Conservation (phyloP, 2,797 vertebrate genomes). For the Fratercula arctica region DNA sequence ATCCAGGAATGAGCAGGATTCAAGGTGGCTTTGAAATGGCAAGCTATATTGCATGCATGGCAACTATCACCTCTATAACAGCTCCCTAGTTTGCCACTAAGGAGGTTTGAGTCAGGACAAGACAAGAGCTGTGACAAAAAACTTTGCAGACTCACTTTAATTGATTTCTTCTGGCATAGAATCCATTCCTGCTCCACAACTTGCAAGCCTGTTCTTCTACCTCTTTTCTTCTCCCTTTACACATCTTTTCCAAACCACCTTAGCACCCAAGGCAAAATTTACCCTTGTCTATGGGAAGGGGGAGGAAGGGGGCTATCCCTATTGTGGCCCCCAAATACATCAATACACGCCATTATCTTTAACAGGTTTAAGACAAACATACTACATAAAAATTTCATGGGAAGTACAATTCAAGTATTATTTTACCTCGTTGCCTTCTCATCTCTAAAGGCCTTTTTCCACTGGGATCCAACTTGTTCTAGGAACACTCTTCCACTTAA, state of each 20-base stretch:
- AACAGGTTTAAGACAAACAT: slow-evolving; percentile 58
- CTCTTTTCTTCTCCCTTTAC: not conserved
- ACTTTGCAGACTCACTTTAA: not conserved
- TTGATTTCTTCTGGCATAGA: not conserved
- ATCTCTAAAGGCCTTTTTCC: slow-evolving; percentile 68
- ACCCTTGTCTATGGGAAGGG: not conserved
- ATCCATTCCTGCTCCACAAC: not conserved
- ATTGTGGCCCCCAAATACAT: slow-evolving; percentile 6
- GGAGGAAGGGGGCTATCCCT: not conserved
- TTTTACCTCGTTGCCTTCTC: slow-evolving; percentile 61
- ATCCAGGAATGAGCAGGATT: not conserved
- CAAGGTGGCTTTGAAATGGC: not conserved
- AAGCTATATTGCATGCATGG: not conserved
- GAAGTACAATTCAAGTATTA: slow-evolving; percentile 63
- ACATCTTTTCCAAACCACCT: not conserved
- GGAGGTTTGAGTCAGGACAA: not conserved
- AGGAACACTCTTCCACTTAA: slow-evolving; percentile 58
- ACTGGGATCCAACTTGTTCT: slow-evolving; percentile 61
- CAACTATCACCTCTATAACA: not conserved
- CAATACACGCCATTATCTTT: slow-evolving; percentile 38
- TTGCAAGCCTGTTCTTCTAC: not conserved
- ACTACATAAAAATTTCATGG: slow-evolving; percentile 74
- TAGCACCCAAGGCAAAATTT: not conserved
- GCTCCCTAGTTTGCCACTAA: not conserved
- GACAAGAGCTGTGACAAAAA: not conserved